Percentiles rank a stretch among this genome's conserved stretches.
phyloP scores from a whole-genome alignment of 2,113 vertebrate genomes.

The Solenodon paradoxus region DNA sequence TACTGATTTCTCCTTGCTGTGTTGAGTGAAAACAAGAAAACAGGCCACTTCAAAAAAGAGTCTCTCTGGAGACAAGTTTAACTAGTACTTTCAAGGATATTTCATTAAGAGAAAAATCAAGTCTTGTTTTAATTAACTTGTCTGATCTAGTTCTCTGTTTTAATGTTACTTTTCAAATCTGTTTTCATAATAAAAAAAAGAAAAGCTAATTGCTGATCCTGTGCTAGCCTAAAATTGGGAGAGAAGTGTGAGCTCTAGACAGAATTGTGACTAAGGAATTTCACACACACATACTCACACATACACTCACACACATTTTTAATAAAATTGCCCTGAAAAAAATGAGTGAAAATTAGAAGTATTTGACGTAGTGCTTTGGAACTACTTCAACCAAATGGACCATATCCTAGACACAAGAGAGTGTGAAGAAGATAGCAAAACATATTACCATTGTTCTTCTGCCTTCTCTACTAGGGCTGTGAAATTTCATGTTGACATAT shows the following conservation, averaged over 20 bases:
- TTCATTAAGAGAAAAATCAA: not conserved
- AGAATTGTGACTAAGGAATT: not conserved
- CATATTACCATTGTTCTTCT: not conserved
- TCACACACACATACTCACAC: not conserved
- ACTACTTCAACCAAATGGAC: not conserved
- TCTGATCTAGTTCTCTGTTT: not conserved
- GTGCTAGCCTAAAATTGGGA: not conserved
- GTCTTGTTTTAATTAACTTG: not conserved
- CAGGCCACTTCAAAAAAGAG: not conserved
- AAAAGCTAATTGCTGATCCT: not conserved
- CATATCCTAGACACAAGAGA: not conserved
- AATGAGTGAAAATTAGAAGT: not conserved
- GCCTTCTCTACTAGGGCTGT: not conserved
- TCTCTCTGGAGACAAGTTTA: not conserved
- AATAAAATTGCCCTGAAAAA: not conserved
- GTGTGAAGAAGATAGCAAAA: not conserved
- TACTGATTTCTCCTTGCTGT: not conserved
- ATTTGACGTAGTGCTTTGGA: not conserved
- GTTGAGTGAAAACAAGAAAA: not conserved
- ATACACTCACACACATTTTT: not conserved
- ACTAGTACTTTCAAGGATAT: not conserved
- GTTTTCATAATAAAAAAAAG: no score
- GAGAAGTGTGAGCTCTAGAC: not conserved
- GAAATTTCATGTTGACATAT: not conserved
- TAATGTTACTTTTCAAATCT: no score